Evolutionary conservation across 2,888 invertebrate genomes (phyloP), one percentile per base, ranked within the genome.

Genomic region (Dichetophora obliterata): DNA sequence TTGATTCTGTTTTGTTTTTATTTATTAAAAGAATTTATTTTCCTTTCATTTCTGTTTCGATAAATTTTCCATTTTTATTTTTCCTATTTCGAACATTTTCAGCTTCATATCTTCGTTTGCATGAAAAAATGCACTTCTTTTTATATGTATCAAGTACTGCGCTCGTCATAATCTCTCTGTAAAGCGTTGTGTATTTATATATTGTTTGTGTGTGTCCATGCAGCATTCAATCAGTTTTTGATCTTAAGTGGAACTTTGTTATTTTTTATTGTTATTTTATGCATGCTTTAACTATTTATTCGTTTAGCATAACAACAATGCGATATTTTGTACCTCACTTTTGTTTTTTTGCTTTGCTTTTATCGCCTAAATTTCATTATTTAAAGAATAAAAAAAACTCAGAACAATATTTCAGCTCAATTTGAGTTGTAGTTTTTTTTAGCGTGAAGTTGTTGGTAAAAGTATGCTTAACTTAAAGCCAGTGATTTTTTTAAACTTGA

Each of bases 181-280:
- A 5, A 34, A 8, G 11, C 31, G 11, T 57, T 59, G 19, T n/a
- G 31, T 50, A 16, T 54, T 27, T 11, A 16, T n/a, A n/a, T 5
- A 8, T 24, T 24, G 16, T 72, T 24, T 43, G 71, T 37, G 43
- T 22, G 6, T 24, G 11, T 16, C 19, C 19, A 6, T n/a, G 54
- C 22, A n/a, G 48, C 22, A 73, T 65, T 73, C 78, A 75, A 79
- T 78, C 78, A 79, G 78, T 78, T 79, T 68, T 75, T 52, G 77
- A 79, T 79, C 77, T 74, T 57, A 59, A 65, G 27, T 63, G 48
- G 63, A 73, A 78, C 78, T 78, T 79, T 78, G 79, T 79, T 79
- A 79, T 81, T 81, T 77, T 78, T 78, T 71, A 80, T 78, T 75
- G 75, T 19, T 57, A 70, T 73, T 77, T 77, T 77, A 77, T 77